phyloP scores from a whole-genome alignment of 2,888 invertebrate genomes.

The Lasioglossum leucozonium region DNA sequence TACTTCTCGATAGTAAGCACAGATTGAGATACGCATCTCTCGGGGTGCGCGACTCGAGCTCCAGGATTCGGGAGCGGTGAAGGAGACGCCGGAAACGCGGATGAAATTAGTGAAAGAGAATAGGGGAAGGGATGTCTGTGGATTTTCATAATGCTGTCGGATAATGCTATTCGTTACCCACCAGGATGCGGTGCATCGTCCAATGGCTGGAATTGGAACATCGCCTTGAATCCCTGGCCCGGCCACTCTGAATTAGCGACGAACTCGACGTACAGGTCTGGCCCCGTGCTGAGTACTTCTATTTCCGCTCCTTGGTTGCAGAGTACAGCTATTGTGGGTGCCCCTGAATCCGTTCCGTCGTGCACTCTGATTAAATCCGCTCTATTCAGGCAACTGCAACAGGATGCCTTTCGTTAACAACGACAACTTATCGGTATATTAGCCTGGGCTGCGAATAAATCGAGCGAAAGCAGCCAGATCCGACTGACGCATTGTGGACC shows the following conservation, averaged over 20 bases:
- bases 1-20: neutral
- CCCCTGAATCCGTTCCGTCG: slow-evolving; percentile 91
- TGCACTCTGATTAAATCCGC: slow-evolving; percentile 94
- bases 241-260: slow-evolving; percentile 93
- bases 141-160: slow-evolving; percentile 45
- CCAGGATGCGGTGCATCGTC: slow-evolving; percentile 84
- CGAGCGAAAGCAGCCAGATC: slow-evolving; percentile 12
- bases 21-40: neutral
- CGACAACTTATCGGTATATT: slow-evolving; percentile 59
- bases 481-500: neutral
- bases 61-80: slow-evolving; percentile 10
- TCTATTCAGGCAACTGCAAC: slow-evolving; percentile 91
- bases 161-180: slow-evolving; percentile 59
- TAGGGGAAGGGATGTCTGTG: neutral
- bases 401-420: slow-evolving; percentile 71
- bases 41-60: neutral
- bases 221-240: slow-evolving; percentile 92
- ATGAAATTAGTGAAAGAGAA: slow-evolving; percentile 22
- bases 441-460: slow-evolving; percentile 15
- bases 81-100: neutral
- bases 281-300: slow-evolving; percentile 93
- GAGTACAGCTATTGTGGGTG: slow-evolving; percentile 92
- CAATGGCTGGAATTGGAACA: slow-evolving; percentile 89
- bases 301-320: slow-evolving; percentile 92
- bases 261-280: slow-evolving; percentile 93